Percentiles rank a stretch among this genome's conserved stretches.
Evolutionary conservation across 2,797 vertebrate species (phyloP).

Genomic region (Enteromius fasciolatus): DNA sequence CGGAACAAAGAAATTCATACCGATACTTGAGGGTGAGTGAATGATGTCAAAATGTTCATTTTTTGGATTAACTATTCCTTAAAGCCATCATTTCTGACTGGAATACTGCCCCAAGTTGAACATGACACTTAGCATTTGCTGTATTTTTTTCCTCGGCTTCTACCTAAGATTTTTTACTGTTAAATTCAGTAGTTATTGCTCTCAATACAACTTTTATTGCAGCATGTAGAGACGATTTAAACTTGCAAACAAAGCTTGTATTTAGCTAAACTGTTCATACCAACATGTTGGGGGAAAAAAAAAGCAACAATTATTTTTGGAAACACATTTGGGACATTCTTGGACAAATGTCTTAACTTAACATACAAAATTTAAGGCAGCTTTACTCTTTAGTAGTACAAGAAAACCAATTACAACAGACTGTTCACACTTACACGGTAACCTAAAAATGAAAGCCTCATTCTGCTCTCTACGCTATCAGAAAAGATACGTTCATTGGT

Average conservation of each 20-base stretch:
- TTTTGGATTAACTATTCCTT: too few species aligned
- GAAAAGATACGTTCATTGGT: not conserved
- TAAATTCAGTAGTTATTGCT: conserved; percentile 48
- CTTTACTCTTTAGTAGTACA: conserved; percentile 30
- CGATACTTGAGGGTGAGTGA: too few species aligned
- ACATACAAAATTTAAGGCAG: conserved; percentile 44
- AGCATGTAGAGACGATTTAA: conserved; percentile 40
- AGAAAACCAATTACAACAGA: conserved; percentile 18
- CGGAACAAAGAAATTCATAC: too few species aligned
- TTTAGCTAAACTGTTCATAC: conserved; percentile 23
- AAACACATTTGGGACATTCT: conserved; percentile 25
- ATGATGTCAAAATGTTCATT: not conserved
- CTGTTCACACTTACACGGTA: conserved; percentile 18
- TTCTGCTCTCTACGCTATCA: not conserved
- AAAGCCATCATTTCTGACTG: not conserved
- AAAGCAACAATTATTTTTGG: not conserved
- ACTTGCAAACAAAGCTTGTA: conserved; percentile 47
- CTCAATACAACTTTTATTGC: conserved; percentile 56
- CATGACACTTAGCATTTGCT: not conserved
- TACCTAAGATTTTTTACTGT: not conserved
- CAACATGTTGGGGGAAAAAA: not conserved
- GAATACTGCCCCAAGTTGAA: not conserved
- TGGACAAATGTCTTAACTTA: conserved; percentile 33
- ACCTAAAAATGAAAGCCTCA: conserved; percentile 3
- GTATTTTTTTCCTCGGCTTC: not conserved